phyloP scores from a whole-genome alignment of 2,888 invertebrate genomes.

The Drosophila paramelanica region DNA sequence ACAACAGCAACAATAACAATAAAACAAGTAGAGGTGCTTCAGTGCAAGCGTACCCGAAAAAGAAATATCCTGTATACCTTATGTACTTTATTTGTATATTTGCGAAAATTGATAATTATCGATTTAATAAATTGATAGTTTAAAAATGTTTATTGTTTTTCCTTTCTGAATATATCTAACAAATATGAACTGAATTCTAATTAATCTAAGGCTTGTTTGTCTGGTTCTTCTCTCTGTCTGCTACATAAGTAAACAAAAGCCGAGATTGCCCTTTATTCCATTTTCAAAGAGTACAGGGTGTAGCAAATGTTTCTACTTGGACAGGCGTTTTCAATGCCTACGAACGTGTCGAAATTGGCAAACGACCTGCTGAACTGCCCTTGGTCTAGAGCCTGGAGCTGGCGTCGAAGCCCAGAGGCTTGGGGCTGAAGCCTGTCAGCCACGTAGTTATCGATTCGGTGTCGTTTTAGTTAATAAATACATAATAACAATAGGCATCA shows the following conservation, averaged over 20 bases:
- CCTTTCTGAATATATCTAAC: no score
- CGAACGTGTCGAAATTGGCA: slow-evolving; percentile 60
- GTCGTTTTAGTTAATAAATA: slow-evolving; percentile 69
- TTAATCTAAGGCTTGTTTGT: no score
- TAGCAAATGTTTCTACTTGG: slow-evolving; percentile 43
- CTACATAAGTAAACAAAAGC: not conserved
- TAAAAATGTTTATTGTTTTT: no score
- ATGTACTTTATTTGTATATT: no score
- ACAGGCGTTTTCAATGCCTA: slow-evolving; percentile 45
- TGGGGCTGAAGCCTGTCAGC: slow-evolving; percentile 21
- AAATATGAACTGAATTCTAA: no score
- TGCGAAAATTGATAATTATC: no score
- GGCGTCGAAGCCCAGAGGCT: not conserved
- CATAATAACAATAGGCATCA: slow-evolving; percentile 32
- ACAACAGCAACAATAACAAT: slow-evolving; percentile 16
- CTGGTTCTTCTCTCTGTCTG: not conserved
- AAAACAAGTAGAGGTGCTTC: not conserved
- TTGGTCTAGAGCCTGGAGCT: slow-evolving; percentile 21
- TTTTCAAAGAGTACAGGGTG: not conserved
- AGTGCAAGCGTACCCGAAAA: not conserved
- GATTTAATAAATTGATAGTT: no score
- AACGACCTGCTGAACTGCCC: slow-evolving; percentile 39
- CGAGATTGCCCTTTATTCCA: not conserved
- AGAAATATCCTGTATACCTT: not conserved
- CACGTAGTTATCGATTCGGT: slow-evolving; percentile 65